Base-by-base conservation (phyloP, 2,113 vertebrate genomes). In the Carlito syrichta region DNA sequence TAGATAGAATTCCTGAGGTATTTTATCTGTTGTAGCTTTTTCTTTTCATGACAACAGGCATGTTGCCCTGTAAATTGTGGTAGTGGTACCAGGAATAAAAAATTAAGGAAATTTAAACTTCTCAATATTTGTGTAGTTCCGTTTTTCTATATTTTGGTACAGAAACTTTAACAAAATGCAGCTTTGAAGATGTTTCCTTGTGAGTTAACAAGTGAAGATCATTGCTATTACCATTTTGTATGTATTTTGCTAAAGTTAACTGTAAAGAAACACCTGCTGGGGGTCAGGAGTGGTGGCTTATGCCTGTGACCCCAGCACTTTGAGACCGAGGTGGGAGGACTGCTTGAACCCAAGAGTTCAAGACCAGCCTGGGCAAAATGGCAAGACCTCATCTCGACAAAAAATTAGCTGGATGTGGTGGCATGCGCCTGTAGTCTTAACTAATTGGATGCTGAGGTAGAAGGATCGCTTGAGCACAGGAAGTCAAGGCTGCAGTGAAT, bases 1-100 rank as follows among this genome's bases (percentile, higher is more conserved):
- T 99, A 99, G 99, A 99, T 99, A 99, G 98, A 99, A 99, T 99
- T 99, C 99, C 99, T 99, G 99, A 99, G 98, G 98, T 99, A 98
- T 98, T 99, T 96, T 99, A 98, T 98, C 98, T 99, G 98, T 99
- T 99, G 98, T 98, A 98, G 99, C 97, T 98, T 98, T 96, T 97
- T 96, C 95, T 98, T 98, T 98, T 99, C 98, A 99, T 99, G 99
- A 99, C 98, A 99, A 99, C 98, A 99, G 99, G 99, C 99, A 98
- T 99, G 99, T 98, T 99, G 98, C 98, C 98, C 98, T 99, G 98
- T 99, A 99, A 99, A 99, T 99, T 99, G 99, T 99, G 98, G 98
- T 99, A 99, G 99, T 99, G 98, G 98, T 99, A 99, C 99, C 98
- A 99, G 99, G 99, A 99, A 99, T 99, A 99, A 99, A 99, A 99